Percentiles rank a stretch among this genome's conserved stretches.
Conservation (phyloP, 2,888 invertebrate species). For the Cephonodes hylas region DNA sequence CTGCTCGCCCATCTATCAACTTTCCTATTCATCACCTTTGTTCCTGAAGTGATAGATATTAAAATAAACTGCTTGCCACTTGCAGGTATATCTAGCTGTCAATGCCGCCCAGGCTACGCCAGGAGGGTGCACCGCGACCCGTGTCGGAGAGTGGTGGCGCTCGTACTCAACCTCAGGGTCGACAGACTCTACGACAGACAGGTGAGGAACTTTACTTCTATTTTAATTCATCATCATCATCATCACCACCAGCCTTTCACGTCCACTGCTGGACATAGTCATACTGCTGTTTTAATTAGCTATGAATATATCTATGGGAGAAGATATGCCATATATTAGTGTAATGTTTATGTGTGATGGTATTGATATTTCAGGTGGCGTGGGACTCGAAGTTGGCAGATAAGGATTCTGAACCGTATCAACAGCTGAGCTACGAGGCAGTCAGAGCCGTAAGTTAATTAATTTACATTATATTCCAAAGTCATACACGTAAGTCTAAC, state of each 20-base stretch:
- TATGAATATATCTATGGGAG: too few relatives aligned
- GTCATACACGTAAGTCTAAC: too few relatives aligned
- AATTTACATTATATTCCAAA: too few relatives aligned
- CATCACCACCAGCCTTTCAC: too few relatives aligned
- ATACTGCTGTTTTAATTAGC: too few relatives aligned
- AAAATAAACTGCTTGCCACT: neutral
- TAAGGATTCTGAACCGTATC: conserved; percentile 89
- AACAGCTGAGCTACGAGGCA: conserved; percentile 91
- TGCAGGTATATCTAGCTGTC: conserved; percentile 91
- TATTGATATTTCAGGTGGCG: conserved; percentile 76
- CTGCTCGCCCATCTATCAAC: too few relatives aligned
- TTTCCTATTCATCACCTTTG: too few relatives aligned
- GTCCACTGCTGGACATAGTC: too few relatives aligned
- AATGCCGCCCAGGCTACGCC: conserved; percentile 90
- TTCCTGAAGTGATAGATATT: too few relatives aligned
- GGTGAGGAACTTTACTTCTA: conserved; percentile 33
- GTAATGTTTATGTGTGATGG: neutral
- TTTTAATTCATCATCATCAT: too few relatives aligned
- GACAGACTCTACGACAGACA: conserved; percentile 90
- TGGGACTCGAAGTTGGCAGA: conserved; percentile 90
- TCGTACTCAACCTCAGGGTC: conserved; percentile 89
- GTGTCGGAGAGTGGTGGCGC: conserved; percentile 88
- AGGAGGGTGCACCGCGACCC: conserved; percentile 87
- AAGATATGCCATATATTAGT: neutral
- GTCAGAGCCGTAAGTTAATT: conserved; percentile 88